phyloP scores from a whole-genome alignment of 2,113 vertebrate genomes.

The Felis catus region DNA sequence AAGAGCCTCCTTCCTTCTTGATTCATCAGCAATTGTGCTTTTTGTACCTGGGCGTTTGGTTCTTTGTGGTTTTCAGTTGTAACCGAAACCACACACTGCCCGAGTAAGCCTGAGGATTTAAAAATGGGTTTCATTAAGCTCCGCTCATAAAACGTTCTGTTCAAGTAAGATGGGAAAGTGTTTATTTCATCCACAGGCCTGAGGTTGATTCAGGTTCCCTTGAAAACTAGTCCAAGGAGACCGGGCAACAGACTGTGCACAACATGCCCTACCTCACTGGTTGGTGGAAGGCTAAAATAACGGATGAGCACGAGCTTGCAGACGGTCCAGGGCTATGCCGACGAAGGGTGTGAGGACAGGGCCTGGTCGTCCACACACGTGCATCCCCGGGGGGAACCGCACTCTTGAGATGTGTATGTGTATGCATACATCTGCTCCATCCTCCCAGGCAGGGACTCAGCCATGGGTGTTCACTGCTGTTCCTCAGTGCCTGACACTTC shows the following conservation, averaged over 20 bases:
- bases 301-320: accelerated
- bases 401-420: accelerated
- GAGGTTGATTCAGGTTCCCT: background rate
- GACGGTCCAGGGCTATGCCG: accelerated
- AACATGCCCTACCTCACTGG: accelerated
- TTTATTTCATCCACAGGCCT: background rate
- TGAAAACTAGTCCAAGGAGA: background rate
- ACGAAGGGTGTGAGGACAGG: accelerated
- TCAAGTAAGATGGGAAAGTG: background rate
- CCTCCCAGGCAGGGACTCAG: background rate
- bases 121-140: background rate
- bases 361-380: background rate
- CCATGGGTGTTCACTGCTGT: background rate
- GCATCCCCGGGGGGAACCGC: accelerated
- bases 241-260: background rate
- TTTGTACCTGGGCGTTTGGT: background rate
- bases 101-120: background rate
- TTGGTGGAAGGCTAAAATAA: too few relatives aligned
- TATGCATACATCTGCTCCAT: background rate
- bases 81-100: background rate
- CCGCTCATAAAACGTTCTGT: background rate
- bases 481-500: background rate
- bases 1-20: background rate
- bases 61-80: background rate
- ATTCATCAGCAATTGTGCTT: background rate